Evolutionary conservation across 1,140 invertebrate genomes (phyloP).

Genomic region (Drosophila carrolli): DNA sequence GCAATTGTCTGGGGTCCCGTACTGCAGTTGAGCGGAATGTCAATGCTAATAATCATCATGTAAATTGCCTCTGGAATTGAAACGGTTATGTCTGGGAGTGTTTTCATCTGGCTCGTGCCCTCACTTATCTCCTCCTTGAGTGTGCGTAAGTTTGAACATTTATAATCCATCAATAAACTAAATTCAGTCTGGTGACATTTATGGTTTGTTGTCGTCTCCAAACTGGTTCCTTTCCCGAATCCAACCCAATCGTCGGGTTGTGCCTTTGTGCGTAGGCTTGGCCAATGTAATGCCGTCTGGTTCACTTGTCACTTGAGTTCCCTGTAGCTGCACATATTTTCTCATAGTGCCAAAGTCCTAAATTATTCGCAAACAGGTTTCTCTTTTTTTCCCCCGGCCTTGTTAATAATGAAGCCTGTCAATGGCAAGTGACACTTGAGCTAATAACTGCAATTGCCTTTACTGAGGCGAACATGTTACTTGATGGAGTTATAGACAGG

Average conservation of each 20-base stretch:
- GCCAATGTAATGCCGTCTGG: slow-evolving; percentile 14
- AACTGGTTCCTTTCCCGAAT: slow-evolving; percentile 14
- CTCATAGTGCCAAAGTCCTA: slow-evolving; percentile 52
- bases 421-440: slow-evolving; percentile 48
- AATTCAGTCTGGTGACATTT: slow-evolving; percentile 48
- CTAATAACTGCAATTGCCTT: slow-evolving; percentile 50
- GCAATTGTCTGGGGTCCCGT: slow-evolving; percentile 71
- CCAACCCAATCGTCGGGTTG: not conserved
- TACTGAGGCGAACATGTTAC: not conserved
- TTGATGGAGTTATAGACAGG: slow-evolving; percentile 1
- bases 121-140: not conserved
- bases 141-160: slow-evolving; percentile 18
- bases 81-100: slow-evolving; percentile 49
- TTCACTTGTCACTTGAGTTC: slow-evolving; percentile 39
- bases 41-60: slow-evolving; percentile 79
- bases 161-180: slow-evolving; percentile 55
- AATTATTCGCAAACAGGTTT: slow-evolving; percentile 62
- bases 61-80: slow-evolving; percentile 74
- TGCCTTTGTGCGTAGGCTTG: slow-evolving; percentile 30
- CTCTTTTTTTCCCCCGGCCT: not conserved
- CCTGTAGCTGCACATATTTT: slow-evolving; percentile 41
- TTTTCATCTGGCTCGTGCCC: slow-evolving; percentile 57
- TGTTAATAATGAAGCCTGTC: slow-evolving; percentile 64
- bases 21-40: slow-evolving; percentile 64
- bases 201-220: slow-evolving; percentile 28